phyloP scores from a whole-genome alignment of 2,888 invertebrate genomes.

The Salticus scenicus region DNA sequence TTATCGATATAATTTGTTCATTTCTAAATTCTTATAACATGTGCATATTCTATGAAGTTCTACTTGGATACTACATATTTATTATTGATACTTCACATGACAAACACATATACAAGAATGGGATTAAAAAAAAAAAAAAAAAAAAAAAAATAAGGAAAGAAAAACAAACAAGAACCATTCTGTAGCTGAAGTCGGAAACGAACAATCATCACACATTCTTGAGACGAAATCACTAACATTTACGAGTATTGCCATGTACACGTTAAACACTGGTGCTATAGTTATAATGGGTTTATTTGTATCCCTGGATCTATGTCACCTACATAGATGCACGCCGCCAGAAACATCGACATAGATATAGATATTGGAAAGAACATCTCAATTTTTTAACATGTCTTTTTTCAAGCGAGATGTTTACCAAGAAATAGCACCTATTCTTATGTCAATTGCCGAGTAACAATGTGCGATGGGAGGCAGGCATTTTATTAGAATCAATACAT shows the following conservation, averaged over 20 bases:
- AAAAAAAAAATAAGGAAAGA: background rate
- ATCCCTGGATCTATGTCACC: background rate
- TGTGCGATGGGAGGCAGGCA: background rate
- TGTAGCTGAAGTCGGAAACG: conserved; percentile 12
- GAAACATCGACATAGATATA: too few relatives aligned
- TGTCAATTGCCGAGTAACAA: background rate
- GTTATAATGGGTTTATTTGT: conserved; percentile 9
- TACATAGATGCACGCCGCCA: too few relatives aligned
- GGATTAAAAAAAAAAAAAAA: conserved; percentile 1
- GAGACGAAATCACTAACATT: conserved; percentile 42
- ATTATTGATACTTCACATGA: conserved; percentile 20
- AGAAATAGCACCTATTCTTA: background rate
- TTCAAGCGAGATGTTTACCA: background rate
- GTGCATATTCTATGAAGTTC: conserved; percentile 25
- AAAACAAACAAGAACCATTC: background rate
- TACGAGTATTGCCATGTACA: conserved; percentile 67
- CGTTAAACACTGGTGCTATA: conserved; percentile 60
- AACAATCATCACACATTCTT: conserved; percentile 46
- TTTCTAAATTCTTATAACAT: conserved; percentile 41
- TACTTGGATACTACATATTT: background rate
- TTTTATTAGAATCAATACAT: background rate
- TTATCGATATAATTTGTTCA: background rate
- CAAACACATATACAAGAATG: conserved; percentile 27
- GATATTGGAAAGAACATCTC: too few relatives aligned
- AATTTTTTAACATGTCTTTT: too few relatives aligned